Base-by-base conservation (phyloP, 2,797 vertebrate species). In the Molossus molossus region DNA sequence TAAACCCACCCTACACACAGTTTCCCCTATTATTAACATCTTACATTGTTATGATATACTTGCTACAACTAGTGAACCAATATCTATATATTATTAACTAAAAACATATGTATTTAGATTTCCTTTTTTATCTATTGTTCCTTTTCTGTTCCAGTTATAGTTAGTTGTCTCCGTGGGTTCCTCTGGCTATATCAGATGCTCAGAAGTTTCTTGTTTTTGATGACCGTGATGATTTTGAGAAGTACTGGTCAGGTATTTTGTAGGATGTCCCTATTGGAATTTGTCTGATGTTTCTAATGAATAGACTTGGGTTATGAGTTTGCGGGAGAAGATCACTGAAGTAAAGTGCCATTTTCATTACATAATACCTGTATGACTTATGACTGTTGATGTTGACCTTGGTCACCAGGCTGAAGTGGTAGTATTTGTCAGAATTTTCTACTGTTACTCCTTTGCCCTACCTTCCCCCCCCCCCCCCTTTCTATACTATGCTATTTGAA, bases 181-280 rank as follows among this genome's bases (percentile, higher is more conserved):
- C 65, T 81, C 33, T 92, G 64, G 33, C 79, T 92, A 6, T 23
- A 48, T 77, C 50, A 69, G 27, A 72, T 62, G 72, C 45, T 89
- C 21, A 72, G 50, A 88, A 64, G 29, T 84, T 84, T 18, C 64
- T 93, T 73, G 15, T 72, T 77, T 83, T 89, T 86, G 82, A 94
- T 18, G 58, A 45, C 76, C 15, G 57, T 64, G 58, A 53, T n/a
- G 53, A 11, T 94, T 88, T 64, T 45, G 40, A 45, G 40, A 45
- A 45, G 40, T 45, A 45, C 40, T 45, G 40, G 40, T 45, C 40
- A 45, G 40, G 40, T 45, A 45, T 45, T 45, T 45, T 45, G 40
- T 45, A 45, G 40, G 40, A 45, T 45, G 40, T 45, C 40, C 40
- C 40, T 45, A 5, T 45, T 45, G 40, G 40, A 45, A 45, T 45